Conservation (phyloP, 2,888 invertebrate genomes). For the Nymphalis polychloros region DNA sequence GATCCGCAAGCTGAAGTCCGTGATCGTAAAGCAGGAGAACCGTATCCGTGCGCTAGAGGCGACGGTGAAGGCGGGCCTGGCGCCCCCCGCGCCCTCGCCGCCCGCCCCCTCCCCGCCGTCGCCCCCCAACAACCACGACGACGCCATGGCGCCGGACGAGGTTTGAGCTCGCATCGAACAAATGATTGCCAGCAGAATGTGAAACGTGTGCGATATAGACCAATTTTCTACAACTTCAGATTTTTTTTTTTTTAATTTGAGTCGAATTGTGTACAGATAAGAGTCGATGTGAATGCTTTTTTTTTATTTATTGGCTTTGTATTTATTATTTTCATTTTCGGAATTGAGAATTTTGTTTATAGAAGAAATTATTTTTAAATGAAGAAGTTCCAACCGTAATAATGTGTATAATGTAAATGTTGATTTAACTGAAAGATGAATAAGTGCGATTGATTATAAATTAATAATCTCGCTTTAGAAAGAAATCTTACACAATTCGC, state of each 20-base stretch:
- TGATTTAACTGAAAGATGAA: neutral
- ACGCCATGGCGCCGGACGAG: slow-evolving; percentile 82
- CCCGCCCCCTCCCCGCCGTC: slow-evolving; percentile 56
- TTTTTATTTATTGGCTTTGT: neutral
- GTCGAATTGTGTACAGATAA: slow-evolving; percentile 10
- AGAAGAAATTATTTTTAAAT: neutral
- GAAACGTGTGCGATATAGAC: slow-evolving; percentile 7
- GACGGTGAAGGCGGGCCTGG: slow-evolving; percentile 56
- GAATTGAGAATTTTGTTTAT: neutral
- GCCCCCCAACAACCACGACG: slow-evolving; percentile 62
- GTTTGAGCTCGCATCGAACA: slow-evolving; percentile 61
- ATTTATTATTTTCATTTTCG: neutral
- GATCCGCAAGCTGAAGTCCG: slow-evolving; percentile 95
- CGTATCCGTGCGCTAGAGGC: slow-evolving; percentile 90
- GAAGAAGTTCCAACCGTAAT: neutral
- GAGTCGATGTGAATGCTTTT: neutral
- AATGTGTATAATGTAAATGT: neutral
- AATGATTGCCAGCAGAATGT: neutral
- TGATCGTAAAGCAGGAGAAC: slow-evolving; percentile 96
- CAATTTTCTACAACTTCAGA: slow-evolving; percentile 5
- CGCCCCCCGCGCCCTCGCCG: slow-evolving; percentile 54
- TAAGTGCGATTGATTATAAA: neutral
- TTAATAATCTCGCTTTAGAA: neutral
- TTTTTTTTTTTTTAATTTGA: neutral
- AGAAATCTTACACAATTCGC: slow-evolving; percentile 10